These are phyloP conservation scores for Centropus unirufus DNA, from an alignment of 2,113 vertebrate genomes.

Conservation along the genomic window DNA sequence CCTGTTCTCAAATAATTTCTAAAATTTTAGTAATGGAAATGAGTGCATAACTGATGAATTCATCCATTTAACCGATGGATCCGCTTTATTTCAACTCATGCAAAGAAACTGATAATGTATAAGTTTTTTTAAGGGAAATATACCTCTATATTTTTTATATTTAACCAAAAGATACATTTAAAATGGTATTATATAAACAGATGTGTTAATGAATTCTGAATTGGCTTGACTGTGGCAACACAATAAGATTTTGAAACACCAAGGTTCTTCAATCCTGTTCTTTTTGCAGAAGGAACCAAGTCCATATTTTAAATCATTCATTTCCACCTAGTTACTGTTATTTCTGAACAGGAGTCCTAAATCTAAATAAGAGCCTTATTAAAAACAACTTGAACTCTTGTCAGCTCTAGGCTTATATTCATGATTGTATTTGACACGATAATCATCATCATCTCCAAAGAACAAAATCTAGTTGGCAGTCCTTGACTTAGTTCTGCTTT, in stretches of 20 bases:
- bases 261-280: background rate
- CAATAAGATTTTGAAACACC: background rate
- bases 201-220: background rate
- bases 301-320: constrained; percentile 18
- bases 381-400: constrained; percentile 64
- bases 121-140: background rate
- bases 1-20: background rate
- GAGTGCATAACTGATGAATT: background rate
- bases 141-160: background rate
- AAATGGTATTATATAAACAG: background rate
- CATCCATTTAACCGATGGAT: background rate
- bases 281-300: constrained; percentile 9
- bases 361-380: constrained; percentile 59
- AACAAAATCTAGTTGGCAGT: constrained; percentile 74
- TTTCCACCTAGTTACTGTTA: constrained; percentile 58
- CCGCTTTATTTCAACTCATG: background rate
- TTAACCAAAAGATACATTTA: background rate
- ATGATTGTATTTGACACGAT: constrained; percentile 79
- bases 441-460: constrained; percentile 74
- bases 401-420: constrained; percentile 61
- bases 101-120: background rate
- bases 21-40: background rate
- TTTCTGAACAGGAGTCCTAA: constrained; percentile 42
- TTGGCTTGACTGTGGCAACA: background rate
- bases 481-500: constrained; percentile 68